A percentile compares a stretch with the other conserved stretches of the same genome.
Evolutionary conservation across 1,140 invertebrate genomes (phyloP).

Genomic region (Solen grandis): DNA sequence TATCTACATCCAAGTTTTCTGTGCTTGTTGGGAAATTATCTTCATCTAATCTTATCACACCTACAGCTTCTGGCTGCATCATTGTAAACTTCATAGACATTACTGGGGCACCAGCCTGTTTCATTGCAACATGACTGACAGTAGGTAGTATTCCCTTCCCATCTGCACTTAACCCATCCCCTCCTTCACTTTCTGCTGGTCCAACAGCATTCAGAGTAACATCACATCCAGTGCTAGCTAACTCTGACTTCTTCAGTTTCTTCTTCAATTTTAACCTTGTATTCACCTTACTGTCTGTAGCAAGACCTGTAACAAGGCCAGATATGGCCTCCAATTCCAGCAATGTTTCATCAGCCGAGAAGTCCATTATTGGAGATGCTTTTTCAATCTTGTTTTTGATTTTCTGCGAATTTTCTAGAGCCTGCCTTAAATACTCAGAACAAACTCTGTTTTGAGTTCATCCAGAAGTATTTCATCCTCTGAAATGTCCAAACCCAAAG

Average conservation of each 20-base stretch:
- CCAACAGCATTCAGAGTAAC: neutral
- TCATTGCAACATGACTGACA: neutral
- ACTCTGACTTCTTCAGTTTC: neutral
- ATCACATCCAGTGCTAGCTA: neutral
- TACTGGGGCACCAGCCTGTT: neutral
- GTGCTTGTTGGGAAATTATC: neutral
- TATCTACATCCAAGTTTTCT: neutral
- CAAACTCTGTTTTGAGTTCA: constrained; percentile 9
- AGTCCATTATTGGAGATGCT: constrained; percentile 24
- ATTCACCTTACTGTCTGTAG: too few species aligned
- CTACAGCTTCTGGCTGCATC: neutral
- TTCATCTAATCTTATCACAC: neutral
- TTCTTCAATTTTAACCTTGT: neutral
- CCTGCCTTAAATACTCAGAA: constrained; percentile 25
- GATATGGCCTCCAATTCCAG: constrained; percentile 37
- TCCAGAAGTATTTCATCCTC: constrained; percentile 7
- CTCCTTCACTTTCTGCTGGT: neutral
- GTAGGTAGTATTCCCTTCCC: neutral
- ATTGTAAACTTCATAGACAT: neutral
- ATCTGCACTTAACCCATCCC: neutral
- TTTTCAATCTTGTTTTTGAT: constrained; percentile 11
- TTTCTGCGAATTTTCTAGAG: constrained; percentile 8
- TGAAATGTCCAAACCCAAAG: constrained; percentile 19
- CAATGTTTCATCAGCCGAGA: constrained; percentile 38
- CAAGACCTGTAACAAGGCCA: constrained; percentile 24